phyloP scores from a whole-genome alignment of 2,888 invertebrate genomes.

The Mythimna lalbum region DNA sequence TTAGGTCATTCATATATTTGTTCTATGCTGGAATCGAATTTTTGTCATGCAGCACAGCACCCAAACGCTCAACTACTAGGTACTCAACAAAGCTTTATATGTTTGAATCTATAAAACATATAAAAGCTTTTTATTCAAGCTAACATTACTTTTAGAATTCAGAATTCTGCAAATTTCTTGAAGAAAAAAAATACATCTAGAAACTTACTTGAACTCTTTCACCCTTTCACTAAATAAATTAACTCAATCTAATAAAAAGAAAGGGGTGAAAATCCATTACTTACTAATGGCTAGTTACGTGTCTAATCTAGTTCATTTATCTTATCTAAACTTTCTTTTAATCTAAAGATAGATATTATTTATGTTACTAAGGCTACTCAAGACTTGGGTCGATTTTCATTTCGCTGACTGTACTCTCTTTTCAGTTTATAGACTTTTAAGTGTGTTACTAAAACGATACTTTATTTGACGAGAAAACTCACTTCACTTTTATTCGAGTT shows the following conservation, averaged over 20 bases:
- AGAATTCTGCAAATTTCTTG: background rate
- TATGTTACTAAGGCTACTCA: constrained; percentile 21
- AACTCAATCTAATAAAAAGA: constrained; percentile 40
- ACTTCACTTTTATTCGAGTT: constrained; percentile 36
- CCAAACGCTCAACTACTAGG: no score
- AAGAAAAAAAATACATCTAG: constrained; percentile 7
- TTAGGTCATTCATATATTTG: no score
- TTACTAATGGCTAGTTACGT: constrained; percentile 43
- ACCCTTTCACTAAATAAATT: constrained; percentile 51
- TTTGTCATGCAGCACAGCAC: no score
- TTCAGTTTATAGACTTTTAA: constrained; percentile 31
- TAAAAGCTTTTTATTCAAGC: background rate
- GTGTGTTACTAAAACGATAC: constrained; percentile 17
- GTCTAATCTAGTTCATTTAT: constrained; percentile 57
- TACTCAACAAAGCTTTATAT: no score
- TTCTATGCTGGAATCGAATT: no score
- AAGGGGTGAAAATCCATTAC: constrained; percentile 54
- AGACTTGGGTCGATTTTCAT: constrained; percentile 18
- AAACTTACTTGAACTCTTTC: constrained; percentile 6
- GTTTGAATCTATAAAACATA: background rate
- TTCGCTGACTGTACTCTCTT: constrained; percentile 4
- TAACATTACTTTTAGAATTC: background rate
- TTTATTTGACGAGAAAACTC: constrained; percentile 29
- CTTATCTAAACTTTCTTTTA: constrained; percentile 47
- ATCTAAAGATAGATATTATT: constrained; percentile 51